Percentiles rank a stretch among this genome's conserved stretches.
phyloP scores from a whole-genome alignment of 2,888 invertebrate genomes.

The Nomada ferruginata region DNA sequence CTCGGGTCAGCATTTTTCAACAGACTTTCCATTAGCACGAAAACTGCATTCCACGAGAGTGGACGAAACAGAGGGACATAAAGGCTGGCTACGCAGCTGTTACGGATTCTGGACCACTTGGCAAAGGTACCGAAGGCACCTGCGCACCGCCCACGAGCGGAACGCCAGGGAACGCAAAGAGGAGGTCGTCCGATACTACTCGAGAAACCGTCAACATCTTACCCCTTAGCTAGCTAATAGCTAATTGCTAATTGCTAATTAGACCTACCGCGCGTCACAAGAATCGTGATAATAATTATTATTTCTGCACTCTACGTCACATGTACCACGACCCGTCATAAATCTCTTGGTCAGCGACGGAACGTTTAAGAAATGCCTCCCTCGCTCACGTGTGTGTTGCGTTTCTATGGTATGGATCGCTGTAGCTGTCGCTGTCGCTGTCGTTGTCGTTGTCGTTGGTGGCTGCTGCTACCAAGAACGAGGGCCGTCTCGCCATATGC shows the following conservation, averaged over 20 bases:
- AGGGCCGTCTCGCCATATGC: slow-evolving; percentile 78
- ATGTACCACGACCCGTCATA: slow-evolving; percentile 50
- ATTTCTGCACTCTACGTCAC: too few species aligned
- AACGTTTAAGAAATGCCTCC: slow-evolving; percentile 59
- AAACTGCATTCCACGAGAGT: neutral
- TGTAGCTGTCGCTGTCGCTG: slow-evolving; percentile 61
- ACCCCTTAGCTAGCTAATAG: slow-evolving; percentile 63
- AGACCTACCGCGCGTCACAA: too few species aligned
- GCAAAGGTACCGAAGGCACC: slow-evolving; percentile 66
- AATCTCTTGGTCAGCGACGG: slow-evolving; percentile 50
- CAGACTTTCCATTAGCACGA: too few species aligned
- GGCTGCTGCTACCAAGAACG: slow-evolving; percentile 58
- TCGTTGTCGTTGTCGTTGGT: slow-evolving; percentile 57
- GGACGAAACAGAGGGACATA: slow-evolving; percentile 46
- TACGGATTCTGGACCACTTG: slow-evolving; percentile 49
- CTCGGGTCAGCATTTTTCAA: too few species aligned
- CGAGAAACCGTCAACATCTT: slow-evolving; percentile 65
- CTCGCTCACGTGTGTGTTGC: slow-evolving; percentile 38
- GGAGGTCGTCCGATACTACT: slow-evolving; percentile 57
- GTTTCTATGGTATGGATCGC: slow-evolving; percentile 33
- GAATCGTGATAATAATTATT: too few species aligned
- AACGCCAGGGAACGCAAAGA: slow-evolving; percentile 38
- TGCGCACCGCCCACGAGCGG: slow-evolving; percentile 68
- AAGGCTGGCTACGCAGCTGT: slow-evolving; percentile 27
- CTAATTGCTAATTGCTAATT: too few species aligned